A percentile compares a stretch with the other conserved stretches of the same genome.
Conservation (phyloP, 2,113 vertebrate species). For the Platysteira castanea region DNA sequence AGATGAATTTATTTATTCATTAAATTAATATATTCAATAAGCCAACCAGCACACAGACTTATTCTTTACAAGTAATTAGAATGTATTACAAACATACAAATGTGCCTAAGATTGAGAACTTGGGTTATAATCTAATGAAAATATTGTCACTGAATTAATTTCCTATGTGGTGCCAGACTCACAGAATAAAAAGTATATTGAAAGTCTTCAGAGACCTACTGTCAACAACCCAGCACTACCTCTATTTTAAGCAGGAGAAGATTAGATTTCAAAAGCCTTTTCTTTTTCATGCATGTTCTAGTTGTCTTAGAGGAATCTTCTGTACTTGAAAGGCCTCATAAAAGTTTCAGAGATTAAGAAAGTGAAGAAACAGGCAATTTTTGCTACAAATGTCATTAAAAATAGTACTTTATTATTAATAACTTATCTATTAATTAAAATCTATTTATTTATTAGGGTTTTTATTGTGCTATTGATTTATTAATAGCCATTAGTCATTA, state of each 20-base stretch:
- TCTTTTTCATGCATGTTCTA: conserved; percentile 64
- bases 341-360: neutral
- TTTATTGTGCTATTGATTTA: neutral
- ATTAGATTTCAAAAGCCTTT: conserved; percentile 73
- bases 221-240: conserved; percentile 62
- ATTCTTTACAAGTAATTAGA: conserved; percentile 70
- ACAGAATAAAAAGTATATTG: conserved; percentile 79
- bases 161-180: conserved; percentile 77
- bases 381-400: neutral
- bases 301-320: conserved; percentile 58
- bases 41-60: conserved; percentile 65
- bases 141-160: conserved; percentile 88
- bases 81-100: conserved; percentile 76
- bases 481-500: neutral
- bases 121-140: conserved; percentile 83
- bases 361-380: neutral
- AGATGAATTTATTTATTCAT: conserved; percentile 67
- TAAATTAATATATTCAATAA: conserved; percentile 70
- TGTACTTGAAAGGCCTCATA: neutral
- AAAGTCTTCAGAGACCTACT: conserved; percentile 75
- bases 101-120: conserved; percentile 76
- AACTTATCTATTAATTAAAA: neutral
- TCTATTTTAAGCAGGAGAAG: conserved; percentile 42
- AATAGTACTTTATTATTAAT: neutral
- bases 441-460: neutral